Percentiles rank a stretch among this genome's conserved stretches.
Conservation (phyloP, 2,888 invertebrate species). For the Lysandra bellargus region DNA sequence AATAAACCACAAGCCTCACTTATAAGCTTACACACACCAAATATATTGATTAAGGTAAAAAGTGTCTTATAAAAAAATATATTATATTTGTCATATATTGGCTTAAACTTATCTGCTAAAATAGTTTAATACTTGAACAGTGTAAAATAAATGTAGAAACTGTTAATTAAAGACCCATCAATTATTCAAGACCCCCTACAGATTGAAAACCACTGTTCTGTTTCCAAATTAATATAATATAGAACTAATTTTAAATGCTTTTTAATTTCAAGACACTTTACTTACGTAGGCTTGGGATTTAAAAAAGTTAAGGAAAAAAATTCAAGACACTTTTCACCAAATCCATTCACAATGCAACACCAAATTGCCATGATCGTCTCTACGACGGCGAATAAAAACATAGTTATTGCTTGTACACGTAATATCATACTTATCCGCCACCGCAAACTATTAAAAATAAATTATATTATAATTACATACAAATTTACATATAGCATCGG, state of each 20-base stretch:
- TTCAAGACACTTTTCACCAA: slow-evolving; percentile 61
- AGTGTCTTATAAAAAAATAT: slow-evolving; percentile 49
- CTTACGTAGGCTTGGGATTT: background rate
- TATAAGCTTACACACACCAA: slow-evolving; percentile 68
- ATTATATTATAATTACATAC: slow-evolving; percentile 46
- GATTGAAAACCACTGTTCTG: background rate
- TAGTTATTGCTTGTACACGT: slow-evolving; percentile 80
- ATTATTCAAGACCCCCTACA: background rate
- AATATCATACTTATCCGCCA: slow-evolving; percentile 68
- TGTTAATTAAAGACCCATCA: background rate
- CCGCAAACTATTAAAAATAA: slow-evolving; percentile 74
- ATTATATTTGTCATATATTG: background rate
- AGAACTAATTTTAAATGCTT: background rate
- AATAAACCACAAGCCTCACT: slow-evolving; percentile 52
- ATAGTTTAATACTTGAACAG: background rate
- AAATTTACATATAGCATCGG: slow-evolving; percentile 51
- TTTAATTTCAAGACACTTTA: background rate
- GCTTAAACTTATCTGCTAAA: background rate
- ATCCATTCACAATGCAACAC: slow-evolving; percentile 76
- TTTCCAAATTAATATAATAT: background rate
- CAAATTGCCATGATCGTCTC: slow-evolving; percentile 63
- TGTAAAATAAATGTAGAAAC: background rate
- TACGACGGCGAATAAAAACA: slow-evolving; percentile 71
- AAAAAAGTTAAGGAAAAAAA: slow-evolving; percentile 12
- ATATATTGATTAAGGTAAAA: slow-evolving; percentile 72